These are phyloP conservation scores for Anthophora plumipes DNA, from an alignment of 2,888 invertebrate species.

Conservation along the genomic window DNA sequence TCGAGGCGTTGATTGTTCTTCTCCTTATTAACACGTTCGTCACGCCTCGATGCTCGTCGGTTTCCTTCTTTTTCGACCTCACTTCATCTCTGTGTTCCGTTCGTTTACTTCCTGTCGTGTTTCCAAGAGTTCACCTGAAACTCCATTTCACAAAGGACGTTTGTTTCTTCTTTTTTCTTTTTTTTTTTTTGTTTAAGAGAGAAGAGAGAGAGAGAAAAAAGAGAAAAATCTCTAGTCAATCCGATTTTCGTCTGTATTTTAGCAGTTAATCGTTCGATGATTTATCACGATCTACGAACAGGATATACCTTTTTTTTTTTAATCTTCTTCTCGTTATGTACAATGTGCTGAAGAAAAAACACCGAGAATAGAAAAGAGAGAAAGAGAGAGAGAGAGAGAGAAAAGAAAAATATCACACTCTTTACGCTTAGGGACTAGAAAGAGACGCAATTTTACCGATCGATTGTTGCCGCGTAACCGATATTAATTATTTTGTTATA, in stretches of 20 bases:
- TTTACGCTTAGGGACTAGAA: constrained; percentile 45
- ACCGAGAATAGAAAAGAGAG: constrained; percentile 9
- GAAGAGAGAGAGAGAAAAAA: too few species aligned
- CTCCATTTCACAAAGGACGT: constrained; percentile 7
- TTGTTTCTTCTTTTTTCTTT: not conserved
- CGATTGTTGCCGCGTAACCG: constrained; percentile 40
- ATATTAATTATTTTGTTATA: constrained; percentile 51
- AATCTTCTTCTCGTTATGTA: not conserved
- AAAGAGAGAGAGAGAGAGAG: too few species aligned
- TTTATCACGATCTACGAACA: constrained; percentile 1
- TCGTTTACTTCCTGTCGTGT: constrained; percentile 2
- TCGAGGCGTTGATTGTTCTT: constrained; percentile 12
- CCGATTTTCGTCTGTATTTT: constrained; percentile 1
- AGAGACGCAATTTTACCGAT: constrained; percentile 31
- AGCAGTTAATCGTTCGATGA: constrained; percentile 9
- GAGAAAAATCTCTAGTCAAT: constrained; percentile 29
- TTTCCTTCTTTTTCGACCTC: not conserved
- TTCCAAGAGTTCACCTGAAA: not conserved
- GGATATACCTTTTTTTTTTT: constrained; percentile 14
- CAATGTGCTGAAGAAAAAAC: constrained; percentile 28
- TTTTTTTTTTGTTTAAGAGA: too few species aligned
- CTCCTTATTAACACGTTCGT: constrained; percentile 7
- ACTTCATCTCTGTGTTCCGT: constrained; percentile 3
- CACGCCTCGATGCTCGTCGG: constrained; percentile 3
- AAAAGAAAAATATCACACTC: not conserved